Conservation (phyloP, 2,888 invertebrate species). For the Choristoneura rosaceana region DNA sequence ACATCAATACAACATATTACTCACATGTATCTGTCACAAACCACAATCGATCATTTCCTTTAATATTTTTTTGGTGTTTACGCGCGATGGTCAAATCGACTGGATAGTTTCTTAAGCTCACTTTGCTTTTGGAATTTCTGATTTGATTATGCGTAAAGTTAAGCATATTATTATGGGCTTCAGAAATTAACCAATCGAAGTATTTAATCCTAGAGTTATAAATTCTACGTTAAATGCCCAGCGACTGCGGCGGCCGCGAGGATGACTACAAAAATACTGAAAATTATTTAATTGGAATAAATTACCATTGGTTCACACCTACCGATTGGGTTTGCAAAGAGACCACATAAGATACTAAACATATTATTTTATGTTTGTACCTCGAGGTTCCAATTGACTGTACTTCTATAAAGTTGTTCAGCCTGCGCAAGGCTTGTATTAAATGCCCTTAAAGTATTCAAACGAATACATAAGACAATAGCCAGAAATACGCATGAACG, state of each 20-base stretch:
- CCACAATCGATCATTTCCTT: conserved; percentile 57
- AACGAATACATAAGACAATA: not conserved
- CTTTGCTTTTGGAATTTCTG: not conserved
- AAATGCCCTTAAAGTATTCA: not conserved
- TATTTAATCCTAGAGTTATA: conserved; percentile 18
- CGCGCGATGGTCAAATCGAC: conserved; percentile 53
- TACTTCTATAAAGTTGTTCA: not conserved
- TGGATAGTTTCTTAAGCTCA: conserved; percentile 49
- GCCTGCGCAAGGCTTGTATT: not conserved
- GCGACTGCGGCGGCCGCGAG: conserved; percentile 23
- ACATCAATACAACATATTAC: conserved; percentile 55
- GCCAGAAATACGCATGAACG: not conserved
- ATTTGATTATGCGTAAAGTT: not conserved
- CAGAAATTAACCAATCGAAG: conserved; percentile 9
- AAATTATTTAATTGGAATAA: not conserved
- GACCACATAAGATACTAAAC: not conserved
- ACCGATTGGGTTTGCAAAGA: not conserved
- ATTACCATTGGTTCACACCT: not conserved
- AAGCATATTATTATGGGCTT: not conserved
- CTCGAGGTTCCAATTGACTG: not conserved
- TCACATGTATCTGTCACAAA: conserved; percentile 65
- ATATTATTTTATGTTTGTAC: not conserved
- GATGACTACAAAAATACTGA: conserved; percentile 2
- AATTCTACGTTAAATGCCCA: conserved; percentile 36
- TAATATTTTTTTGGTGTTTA: conserved; percentile 67